phyloP scores from a whole-genome alignment of 2,113 vertebrate genomes.

The Periophthalmodon schlosseri region DNA sequence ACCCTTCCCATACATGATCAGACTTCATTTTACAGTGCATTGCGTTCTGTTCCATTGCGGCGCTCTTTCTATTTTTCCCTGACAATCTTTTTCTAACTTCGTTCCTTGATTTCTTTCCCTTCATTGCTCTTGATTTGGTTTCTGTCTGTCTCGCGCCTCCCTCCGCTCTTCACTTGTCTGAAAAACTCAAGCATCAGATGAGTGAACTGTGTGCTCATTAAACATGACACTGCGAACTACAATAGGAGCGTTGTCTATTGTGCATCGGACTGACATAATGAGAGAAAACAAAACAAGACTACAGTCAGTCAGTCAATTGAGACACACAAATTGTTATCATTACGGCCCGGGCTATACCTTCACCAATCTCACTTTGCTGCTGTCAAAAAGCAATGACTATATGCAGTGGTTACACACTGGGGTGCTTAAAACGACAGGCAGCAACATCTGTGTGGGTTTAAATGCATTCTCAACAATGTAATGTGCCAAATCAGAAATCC shows the following conservation, averaged over 20 bases:
- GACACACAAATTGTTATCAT: constrained; percentile 44
- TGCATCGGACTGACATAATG: constrained; percentile 54
- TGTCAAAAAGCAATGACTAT: constrained; percentile 15
- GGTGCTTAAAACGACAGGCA: constrained; percentile 6
- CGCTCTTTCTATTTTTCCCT: not conserved
- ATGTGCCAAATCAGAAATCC: constrained; percentile 50
- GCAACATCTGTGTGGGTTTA: not conserved
- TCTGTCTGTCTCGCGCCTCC: constrained; percentile 9
- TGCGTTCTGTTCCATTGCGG: constrained; percentile 12
- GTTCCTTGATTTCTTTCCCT: constrained; percentile 10
- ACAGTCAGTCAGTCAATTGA: constrained; percentile 44
- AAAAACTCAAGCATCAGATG: constrained; percentile 35
- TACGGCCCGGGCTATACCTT: constrained; percentile 21
- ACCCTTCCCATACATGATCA: constrained; percentile 31
- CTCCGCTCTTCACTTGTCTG: constrained; percentile 11
- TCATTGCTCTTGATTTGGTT: constrained; percentile 38
- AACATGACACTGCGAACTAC: constrained; percentile 62
- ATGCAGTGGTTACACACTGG: not conserved
- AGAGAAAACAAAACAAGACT: constrained; percentile 31
- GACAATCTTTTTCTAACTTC: constrained; percentile 7
- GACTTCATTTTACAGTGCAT: constrained; percentile 3
- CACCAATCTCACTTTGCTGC: constrained; percentile 27
- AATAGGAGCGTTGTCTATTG: constrained; percentile 36
- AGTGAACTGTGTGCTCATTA: constrained; percentile 61
- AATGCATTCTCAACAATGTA: constrained; percentile 29